Evolutionary conservation across 1,140 invertebrate genomes (phyloP), one percentile per base, ranked within the genome.

Genomic region (Phortica variegata): DNA sequence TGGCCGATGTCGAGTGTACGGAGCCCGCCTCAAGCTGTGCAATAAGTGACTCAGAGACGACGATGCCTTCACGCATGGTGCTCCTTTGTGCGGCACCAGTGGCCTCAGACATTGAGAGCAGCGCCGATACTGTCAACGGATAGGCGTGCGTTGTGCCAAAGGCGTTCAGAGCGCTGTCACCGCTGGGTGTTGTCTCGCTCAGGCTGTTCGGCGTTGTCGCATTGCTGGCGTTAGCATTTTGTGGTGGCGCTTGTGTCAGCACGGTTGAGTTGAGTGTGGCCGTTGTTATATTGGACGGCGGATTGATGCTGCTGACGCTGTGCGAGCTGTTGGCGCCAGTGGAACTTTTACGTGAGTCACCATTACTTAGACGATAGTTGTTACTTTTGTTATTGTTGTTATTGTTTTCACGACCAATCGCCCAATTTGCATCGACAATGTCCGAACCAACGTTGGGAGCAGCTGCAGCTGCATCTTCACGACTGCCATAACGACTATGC

Each of bases 281-380:
- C 47, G 70, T 73, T 36, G 65, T 73, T 17, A 70, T 54, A 56
- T 68, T 73, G 52, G 70, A 68, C 39, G 65, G 65, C 54, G 65
- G 65, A 66, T 54, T 66, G 29, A 55, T 47, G 37, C 60, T 72
- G 54, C 46, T 56, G 33, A 41, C 40, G 21, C 49, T 56, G 4
- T 41, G 34, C 20, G 48, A 20, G 38, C 41, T 53, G 9, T 33
- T 36, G 13, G 33, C 42, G 42, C 49, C 53, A 40, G 44, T 36
- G 41, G 59, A 61, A 53, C 59, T 56, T 33, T 59, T 61, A 37
- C 56, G 26, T 39, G 56, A 61, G 23, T 52, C 34, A 45, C 49
- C 50, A 37, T 20, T 23, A 42, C 47, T 48, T 10, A 26, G 23
- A 5, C 23, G 5, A 26, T 26, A 6, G 23, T 26, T 26, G 23